Evolutionary conservation across 1,140 invertebrate species (phyloP).

Genomic region (Drosophila nasuta): DNA sequence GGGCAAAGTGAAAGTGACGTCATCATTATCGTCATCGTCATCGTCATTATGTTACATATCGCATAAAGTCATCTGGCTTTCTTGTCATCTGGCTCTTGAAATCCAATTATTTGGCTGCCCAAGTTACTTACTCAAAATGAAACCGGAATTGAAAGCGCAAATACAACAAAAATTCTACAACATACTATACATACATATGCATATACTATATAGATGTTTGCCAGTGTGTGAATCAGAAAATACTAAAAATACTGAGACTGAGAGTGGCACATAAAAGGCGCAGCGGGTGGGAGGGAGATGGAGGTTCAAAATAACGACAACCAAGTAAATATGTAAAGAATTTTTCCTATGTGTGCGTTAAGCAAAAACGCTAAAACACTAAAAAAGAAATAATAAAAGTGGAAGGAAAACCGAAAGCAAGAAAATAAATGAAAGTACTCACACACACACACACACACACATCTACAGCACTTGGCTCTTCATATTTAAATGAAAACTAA

Average conservation of each 20-base stretch:
- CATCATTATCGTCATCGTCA: constrained; percentile 25
- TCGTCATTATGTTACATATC: constrained; percentile 21
- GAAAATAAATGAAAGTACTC: constrained; percentile 47
- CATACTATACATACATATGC: background rate
- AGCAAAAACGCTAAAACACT: constrained; percentile 40
- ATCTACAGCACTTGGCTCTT: constrained; percentile 59
- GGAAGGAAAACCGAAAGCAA: constrained; percentile 41
- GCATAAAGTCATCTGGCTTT: constrained; percentile 25
- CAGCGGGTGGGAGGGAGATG: constrained; percentile 2
- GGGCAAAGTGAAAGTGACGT: constrained; percentile 31
- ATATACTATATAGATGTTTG: background rate
- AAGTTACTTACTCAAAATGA: constrained; percentile 47
- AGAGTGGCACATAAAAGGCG: constrained; percentile 41
- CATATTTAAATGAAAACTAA: constrained; percentile 81
- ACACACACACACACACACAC: constrained; percentile 21
- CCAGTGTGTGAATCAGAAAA: constrained; percentile 47
- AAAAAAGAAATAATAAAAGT: constrained; percentile 46
- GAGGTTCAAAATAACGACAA: constrained; percentile 27
- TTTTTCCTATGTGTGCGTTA: constrained; percentile 17
- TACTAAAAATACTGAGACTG: constrained; percentile 48
- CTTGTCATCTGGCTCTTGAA: constrained; percentile 33
- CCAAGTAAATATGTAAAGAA: constrained; percentile 43
- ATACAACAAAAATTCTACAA: constrained; percentile 15
- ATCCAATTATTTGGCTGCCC: constrained; percentile 55
- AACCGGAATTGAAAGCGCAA: constrained; percentile 51